Evolutionary conservation across 2,888 invertebrate genomes (phyloP), one percentile per base, ranked within the genome.

Genomic region (Mantis religiosa): DNA sequence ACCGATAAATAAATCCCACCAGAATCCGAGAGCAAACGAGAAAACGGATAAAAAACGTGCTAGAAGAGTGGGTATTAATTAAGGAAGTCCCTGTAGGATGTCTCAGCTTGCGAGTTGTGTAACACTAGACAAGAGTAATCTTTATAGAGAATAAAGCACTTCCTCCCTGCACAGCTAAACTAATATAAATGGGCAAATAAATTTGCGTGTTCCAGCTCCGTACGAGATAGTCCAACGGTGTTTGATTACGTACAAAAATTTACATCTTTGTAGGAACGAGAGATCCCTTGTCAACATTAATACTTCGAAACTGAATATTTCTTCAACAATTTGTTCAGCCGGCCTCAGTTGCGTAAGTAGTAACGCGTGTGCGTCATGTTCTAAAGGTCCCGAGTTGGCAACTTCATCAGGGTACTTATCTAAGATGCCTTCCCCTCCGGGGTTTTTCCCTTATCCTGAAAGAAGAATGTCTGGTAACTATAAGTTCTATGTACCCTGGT

Each of bases 1-100:
- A 47, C 84, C 41, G 47, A 84, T 84, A 84, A 84, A 84, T 84
- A 84, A 41, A 84, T 84, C 84, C 47, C 84, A 84, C 84, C 84
- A 84, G 83, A 84, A 84, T 28, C 28, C 84, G 28, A 84, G 84
- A 41, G 41, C n/a, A n/a, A n/a, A 9, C 41, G 41, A 41, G 84
- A 41, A 41, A 34, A 27, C 8, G 6, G 41, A 84, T 47, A 84
- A 84, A 84, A 84, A 47, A 25, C n/a, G 54, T 20, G 54, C 34
- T 9, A 30, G 30, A 41, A 27, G 7, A 83, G 15, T 84, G 84
- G 54, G 84, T 84, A 84, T 47, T 84, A 84, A 84, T 84, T 84
- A 84, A 84, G 47, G n/a, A 84, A 27, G 41, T 84, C 84, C 34
- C 30, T 41, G 84, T n/a, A 47, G 27, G 41, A 71, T 20, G 27